These are phyloP conservation scores for Camelus bactrianus DNA, from an alignment of 2,113 vertebrate genomes.

Conservation along the genomic window DNA sequence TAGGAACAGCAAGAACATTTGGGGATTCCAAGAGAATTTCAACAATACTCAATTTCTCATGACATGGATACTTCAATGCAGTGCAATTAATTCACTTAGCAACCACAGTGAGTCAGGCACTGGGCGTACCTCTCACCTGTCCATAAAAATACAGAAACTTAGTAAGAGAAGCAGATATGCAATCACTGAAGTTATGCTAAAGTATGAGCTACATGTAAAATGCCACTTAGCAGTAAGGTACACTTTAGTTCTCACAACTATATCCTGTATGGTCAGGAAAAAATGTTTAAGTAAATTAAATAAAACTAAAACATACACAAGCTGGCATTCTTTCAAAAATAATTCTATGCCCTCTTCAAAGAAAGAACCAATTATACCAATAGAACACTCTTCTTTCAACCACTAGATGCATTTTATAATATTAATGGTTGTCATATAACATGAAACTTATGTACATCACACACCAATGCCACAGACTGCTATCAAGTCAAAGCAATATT, in stretches of 20 bases:
- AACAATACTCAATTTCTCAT: background rate
- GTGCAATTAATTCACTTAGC: background rate
- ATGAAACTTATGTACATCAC: slow-evolving; percentile 45
- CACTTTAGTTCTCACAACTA: background rate
- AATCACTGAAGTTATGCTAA: background rate
- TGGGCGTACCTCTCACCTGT: background rate
- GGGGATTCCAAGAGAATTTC: background rate
- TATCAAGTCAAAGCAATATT: slow-evolving; percentile 72
- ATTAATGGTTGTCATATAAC: slow-evolving; percentile 27
- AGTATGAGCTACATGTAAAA: background rate
- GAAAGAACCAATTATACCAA: background rate
- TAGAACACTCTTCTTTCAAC: slow-evolving; percentile 26
- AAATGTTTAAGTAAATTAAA: background rate
- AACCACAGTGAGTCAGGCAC: background rate
- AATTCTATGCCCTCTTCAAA: background rate
- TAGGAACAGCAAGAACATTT: background rate
- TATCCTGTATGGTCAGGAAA: background rate
- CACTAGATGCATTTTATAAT: slow-evolving; percentile 58
- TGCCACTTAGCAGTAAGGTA: background rate
- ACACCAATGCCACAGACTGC: slow-evolving; percentile 44
- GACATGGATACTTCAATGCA: background rate
- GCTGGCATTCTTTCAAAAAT: background rate
- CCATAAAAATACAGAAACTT: background rate
- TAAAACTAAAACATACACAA: background rate
- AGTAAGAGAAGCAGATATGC: background rate